These are phyloP conservation scores for Rambutsinella grinnellia DNA, from an alignment of 2,888 invertebrate genomes.

Conservation along the genomic window DNA sequence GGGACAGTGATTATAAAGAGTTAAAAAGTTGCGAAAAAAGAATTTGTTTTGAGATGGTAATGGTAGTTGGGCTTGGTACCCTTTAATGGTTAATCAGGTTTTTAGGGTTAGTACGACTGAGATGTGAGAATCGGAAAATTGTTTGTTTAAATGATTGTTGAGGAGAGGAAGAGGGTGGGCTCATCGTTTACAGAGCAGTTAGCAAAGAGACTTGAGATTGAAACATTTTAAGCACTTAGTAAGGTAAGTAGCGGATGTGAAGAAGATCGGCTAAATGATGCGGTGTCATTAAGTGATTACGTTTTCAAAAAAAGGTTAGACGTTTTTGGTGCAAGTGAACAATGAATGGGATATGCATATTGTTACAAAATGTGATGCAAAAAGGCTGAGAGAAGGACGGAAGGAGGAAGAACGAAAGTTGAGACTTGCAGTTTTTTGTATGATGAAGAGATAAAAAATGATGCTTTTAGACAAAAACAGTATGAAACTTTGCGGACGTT, in stretches of 20 bases:
- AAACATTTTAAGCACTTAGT: background rate
- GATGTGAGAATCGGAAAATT: background rate
- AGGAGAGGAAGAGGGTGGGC: background rate
- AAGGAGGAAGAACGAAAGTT: background rate
- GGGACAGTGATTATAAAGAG: background rate
- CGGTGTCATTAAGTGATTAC: too few species aligned
- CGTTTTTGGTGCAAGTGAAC: too few species aligned
- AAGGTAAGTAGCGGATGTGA: too few species aligned
- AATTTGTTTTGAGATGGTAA: background rate
- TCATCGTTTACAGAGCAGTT: background rate
- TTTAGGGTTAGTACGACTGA: constrained; percentile 27
- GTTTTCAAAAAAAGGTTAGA: too few species aligned
- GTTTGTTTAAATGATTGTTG: background rate
- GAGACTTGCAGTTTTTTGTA: background rate
- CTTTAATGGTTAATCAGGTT: constrained; percentile 39
- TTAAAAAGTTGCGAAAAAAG: background rate
- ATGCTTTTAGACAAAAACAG: too few species aligned
- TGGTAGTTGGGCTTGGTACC: background rate
- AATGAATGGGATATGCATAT: too few species aligned
- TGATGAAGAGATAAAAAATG: background rate
- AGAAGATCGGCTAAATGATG: too few species aligned
- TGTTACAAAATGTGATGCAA: background rate
- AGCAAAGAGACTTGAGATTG: background rate
- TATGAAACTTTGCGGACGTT: too few species aligned
- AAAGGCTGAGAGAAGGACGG: constrained; percentile 1